These are phyloP conservation scores for Oreochromis mossambicus DNA, from an alignment of 2,797 vertebrate genomes.

Conservation along the genomic window DNA sequence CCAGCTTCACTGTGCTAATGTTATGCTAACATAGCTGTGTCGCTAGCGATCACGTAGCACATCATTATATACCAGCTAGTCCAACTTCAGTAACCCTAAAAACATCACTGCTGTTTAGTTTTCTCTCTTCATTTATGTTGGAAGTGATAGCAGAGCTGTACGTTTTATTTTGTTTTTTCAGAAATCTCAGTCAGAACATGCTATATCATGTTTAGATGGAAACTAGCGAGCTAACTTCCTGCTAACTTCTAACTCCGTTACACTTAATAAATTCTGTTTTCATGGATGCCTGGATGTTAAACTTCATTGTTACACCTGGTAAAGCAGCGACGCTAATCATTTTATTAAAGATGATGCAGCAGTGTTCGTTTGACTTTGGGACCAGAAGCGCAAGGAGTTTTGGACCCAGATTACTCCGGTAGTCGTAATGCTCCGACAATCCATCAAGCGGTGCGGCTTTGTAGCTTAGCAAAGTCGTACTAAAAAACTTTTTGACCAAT, in stretches of 20 bases:
- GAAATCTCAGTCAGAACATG: background rate
- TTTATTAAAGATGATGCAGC: background rate
- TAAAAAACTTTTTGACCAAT: background rate
- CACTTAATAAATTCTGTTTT: background rate
- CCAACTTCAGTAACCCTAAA: background rate
- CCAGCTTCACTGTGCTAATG: too few species aligned
- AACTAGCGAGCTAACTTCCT: background rate
- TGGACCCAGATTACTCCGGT: background rate
- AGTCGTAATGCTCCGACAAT: background rate
- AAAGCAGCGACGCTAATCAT: background rate
- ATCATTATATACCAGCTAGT: background rate
- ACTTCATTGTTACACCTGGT: background rate
- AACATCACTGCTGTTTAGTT: background rate
- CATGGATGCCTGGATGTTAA: background rate
- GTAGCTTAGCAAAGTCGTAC: background rate
- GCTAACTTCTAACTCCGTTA: background rate
- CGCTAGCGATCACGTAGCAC: too few species aligned
- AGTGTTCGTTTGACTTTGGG: background rate
- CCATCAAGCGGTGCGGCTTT: fast-evolving
- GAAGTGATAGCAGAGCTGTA: background rate
- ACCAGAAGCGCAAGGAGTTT: fast-evolving
- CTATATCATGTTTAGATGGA: background rate
- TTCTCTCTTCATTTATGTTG: background rate
- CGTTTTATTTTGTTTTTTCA: fast-evolving
- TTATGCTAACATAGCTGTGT: too few species aligned